Base-by-base conservation (phyloP, 2,888 invertebrate genomes). In the Protophormia terraenovae region DNA sequence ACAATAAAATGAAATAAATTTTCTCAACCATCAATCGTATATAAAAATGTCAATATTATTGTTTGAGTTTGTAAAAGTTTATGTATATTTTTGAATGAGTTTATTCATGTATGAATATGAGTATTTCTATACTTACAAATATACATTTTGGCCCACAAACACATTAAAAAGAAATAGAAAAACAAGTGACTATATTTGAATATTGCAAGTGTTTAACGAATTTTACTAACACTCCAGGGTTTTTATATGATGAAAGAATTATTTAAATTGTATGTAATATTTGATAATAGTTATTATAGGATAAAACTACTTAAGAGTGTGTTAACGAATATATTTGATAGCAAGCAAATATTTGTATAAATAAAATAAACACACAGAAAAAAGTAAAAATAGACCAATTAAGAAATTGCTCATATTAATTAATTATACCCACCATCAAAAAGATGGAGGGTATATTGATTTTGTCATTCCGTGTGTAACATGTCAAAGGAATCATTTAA, bases 1-100 rank as follows among this genome's bases (percentile, higher is more conserved):
- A 71, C 76, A 83, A 83, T 77, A 77, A 77, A 83, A 83, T 66
- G 55, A 29, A 77, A 77, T 77, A 83, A 83, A 71, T 72, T 58
- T 82, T 72, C 29, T 19, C 22, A 77, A n/a, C 82, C 76, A 62
- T 77, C 82, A 77, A 83, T 72, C 76, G 64, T 47, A 58, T 38
- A 83, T 82, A 64, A 76, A 82, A 66, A 64, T 71, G 71, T 83
- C 76, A 76, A 66, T 83, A 64, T 71, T 82, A 77, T 77, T 77
- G 71, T 71, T 55, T 71, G 71, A 71, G 55, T 77, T 75, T 47
- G 62, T 55, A 64, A 76, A 82, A 71, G 27, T 67, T 67, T 75
- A 50, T 67, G 55, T 55, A 41, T 19, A 24, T 29, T 7, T 35
- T n/a, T 38, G 72, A 45, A 45, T 64, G 45, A 45, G 45, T 79